These are phyloP conservation scores for Neria commutata DNA, from an alignment of 2,888 invertebrate genomes.

Conservation along the genomic window DNA sequence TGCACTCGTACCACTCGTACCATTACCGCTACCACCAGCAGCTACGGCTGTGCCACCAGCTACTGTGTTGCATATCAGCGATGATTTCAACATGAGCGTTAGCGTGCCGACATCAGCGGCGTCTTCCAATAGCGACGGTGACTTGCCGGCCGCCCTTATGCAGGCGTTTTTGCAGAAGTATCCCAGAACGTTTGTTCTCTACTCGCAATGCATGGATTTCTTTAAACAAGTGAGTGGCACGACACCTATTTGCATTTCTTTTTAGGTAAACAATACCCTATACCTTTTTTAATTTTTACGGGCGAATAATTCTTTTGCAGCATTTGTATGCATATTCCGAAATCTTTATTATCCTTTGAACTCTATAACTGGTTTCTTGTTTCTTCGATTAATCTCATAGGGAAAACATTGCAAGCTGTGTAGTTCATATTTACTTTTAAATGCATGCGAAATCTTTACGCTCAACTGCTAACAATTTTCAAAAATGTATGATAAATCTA, in stretches of 20 bases:
- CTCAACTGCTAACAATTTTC: no score
- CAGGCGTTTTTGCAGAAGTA: conserved; percentile 44
- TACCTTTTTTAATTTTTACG: background rate
- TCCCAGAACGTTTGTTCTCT: conserved; percentile 45
- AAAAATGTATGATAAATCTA: no score
- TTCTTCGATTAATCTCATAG: no score
- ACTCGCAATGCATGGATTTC: conserved; percentile 50
- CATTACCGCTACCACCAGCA: background rate
- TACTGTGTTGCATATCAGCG: conserved; percentile 24
- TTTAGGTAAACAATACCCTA: no score
- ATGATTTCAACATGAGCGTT: conserved; percentile 15
- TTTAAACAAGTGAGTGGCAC: conserved; percentile 55
- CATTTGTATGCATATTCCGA: background rate
- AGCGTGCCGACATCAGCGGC: conserved; percentile 28
- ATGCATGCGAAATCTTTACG: no score
- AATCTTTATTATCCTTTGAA: no score
- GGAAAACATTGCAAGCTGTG: no score
- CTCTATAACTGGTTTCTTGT: no score
- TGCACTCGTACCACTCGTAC: conserved; percentile 15
- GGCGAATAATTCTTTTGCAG: background rate
- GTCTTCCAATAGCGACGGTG: conserved; percentile 8
- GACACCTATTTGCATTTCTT: no score
- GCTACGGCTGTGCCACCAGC: conserved; percentile 11
- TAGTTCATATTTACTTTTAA: no score
- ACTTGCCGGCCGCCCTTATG: conserved; percentile 33